These are phyloP conservation scores for Falco naumanni DNA, from an alignment of 2,797 vertebrate species.

Conservation along the genomic window DNA sequence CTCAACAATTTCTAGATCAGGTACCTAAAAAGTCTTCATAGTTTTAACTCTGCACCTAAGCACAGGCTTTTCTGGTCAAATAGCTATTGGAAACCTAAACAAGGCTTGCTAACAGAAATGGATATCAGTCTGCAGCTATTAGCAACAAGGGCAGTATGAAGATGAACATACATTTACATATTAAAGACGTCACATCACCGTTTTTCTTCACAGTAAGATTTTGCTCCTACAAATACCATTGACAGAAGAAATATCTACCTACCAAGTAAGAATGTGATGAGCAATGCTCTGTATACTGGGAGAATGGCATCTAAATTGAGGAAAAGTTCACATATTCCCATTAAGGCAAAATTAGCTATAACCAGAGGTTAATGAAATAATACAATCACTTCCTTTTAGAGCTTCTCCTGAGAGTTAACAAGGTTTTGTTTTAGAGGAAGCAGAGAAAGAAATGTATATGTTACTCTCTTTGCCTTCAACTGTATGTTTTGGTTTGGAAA, in stretches of 20 bases:
- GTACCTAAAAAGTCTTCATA: not conserved
- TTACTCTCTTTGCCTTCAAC: not conserved
- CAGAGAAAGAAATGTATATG: not conserved
- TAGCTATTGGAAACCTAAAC: not conserved
- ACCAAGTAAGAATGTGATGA: not conserved
- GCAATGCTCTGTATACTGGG: not conserved
- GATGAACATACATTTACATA: not conserved
- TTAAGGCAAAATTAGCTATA: not conserved
- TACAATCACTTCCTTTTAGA: not conserved
- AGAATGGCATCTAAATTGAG: not conserved
- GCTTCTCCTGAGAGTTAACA: not conserved
- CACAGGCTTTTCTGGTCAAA: not conserved
- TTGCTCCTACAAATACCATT: not conserved
- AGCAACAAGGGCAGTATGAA: not conserved
- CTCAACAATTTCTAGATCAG: not conserved
- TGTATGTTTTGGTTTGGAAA: not conserved
- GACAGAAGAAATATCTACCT: not conserved
- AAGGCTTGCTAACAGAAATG: not conserved
- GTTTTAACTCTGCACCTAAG: not conserved
- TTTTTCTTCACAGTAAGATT: not conserved
- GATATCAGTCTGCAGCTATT: not conserved
- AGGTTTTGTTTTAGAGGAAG: not conserved
- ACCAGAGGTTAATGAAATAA: not conserved
- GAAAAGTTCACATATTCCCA: not conserved
- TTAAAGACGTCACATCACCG: not conserved